Base-by-base conservation (phyloP, 2,888 invertebrate species). In the Drosophila neotestacea region DNA sequence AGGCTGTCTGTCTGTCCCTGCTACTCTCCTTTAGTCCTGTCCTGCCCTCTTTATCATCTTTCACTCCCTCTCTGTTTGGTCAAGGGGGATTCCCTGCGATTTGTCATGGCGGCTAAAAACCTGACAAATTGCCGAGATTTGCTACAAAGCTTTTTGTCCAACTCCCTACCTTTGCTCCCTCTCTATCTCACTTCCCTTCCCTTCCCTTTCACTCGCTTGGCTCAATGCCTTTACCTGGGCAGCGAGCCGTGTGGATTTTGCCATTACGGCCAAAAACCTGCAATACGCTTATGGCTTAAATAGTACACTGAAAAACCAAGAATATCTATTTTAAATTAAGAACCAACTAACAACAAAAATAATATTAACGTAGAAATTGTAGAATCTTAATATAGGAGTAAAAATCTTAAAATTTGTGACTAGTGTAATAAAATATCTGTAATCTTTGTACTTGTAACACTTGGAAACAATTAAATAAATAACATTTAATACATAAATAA, bases 61-160 rank as follows among this genome's bases (percentile, higher is more conserved):
- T 7, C 16, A 22, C 7, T 41, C 3, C 22, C 11, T 11, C 10
- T 28, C n/a, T 11, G 27, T 36, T 60, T 51, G 55, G 32, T 46
- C 61, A 52, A 52, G 44, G 61, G 61, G 61, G 61, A 58, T 63
- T 63, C 55, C 7, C 41, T 46, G 62, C 62, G 72, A 78, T 78
- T 78, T 75, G 76, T 75, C 68, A 75, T 55, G 78, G 65, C 50
- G 30, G 13, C 62, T 54, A 47, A 61, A 68, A 70, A 79, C 16
- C 70, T 76, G 70, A 82, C 73, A 85, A 82, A 85, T 80, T 70
- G 79, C 78, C 51, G 58, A 82, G 88, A 85, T 85, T 85, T 78
- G 62, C 54, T 52, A 13, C 6, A 48, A 42, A 55, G 58, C 41
- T 64, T 64, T 67, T 67, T 34, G 50, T 44, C 36, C 61, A n/a